phyloP scores from a whole-genome alignment of 1,140 invertebrate species.

The Hormaphis cornu region DNA sequence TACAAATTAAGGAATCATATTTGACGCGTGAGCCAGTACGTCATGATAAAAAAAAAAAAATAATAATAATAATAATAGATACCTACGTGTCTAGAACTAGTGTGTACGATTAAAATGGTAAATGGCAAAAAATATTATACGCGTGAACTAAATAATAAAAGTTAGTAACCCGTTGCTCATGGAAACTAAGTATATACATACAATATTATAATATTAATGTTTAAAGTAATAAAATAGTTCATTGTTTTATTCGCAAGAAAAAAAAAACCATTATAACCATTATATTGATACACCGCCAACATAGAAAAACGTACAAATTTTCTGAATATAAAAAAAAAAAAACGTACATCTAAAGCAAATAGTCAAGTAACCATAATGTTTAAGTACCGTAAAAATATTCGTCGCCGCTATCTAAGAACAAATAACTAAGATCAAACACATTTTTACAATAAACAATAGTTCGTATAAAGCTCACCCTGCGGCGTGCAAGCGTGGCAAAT shows the following conservation, averaged over 20 bases:
- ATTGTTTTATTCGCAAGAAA: background rate
- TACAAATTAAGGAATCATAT: no score
- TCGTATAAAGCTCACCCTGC: no score
- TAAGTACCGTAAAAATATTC: no score
- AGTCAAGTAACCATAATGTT: no score
- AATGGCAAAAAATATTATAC: background rate
- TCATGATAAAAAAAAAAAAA: background rate
- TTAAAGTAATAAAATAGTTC: background rate
- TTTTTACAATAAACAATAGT: no score
- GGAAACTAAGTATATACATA: constrained; percentile 8
- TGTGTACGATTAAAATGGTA: background rate
- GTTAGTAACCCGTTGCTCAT: constrained; percentile 8
- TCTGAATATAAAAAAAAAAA: background rate
- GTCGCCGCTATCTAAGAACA: no score
- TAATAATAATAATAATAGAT: background rate
- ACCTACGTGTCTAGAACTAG: no score
- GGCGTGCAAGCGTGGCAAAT: no score
- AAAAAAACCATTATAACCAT: background rate
- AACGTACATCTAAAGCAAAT: background rate
- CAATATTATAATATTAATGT: background rate
- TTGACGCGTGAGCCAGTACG: background rate
- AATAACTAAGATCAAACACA: no score
- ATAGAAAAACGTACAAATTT: background rate
- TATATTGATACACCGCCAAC: no score
- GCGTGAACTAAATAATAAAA: background rate